Evolutionary conservation across 2,797 vertebrate genomes (phyloP).

Genomic region (Lophura swinhoii): DNA sequence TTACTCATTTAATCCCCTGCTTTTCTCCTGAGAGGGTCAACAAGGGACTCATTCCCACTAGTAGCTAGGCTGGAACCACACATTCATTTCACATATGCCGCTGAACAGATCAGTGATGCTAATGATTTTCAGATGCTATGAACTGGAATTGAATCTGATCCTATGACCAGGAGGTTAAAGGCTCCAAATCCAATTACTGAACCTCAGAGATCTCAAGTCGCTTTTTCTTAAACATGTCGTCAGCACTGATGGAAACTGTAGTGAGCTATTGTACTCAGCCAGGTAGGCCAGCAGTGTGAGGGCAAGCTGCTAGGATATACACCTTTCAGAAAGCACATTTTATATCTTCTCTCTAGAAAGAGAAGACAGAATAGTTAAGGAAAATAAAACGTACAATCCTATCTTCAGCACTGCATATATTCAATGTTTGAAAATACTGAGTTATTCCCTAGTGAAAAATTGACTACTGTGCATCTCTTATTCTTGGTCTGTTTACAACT

Average conservation of each 20-base stretch:
- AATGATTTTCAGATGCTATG: constrained; percentile 21
- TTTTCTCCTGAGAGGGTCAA: background rate
- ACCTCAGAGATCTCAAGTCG: constrained; percentile 16
- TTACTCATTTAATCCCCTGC: constrained; percentile 3
- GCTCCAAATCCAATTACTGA: constrained; percentile 49
- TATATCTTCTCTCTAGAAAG: background rate
- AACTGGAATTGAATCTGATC: constrained; percentile 21
- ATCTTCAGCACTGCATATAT: background rate
- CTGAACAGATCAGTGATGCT: background rate
- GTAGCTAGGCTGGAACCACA: background rate
- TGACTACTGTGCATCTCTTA: background rate
- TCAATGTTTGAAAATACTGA: background rate
- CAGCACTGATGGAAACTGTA: background rate
- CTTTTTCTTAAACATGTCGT: constrained; percentile 17
- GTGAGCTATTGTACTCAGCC: background rate
- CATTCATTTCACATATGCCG: background rate
- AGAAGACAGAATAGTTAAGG: background rate
- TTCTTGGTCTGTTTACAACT: background rate
- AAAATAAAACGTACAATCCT: background rate
- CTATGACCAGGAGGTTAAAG: constrained; percentile 45
- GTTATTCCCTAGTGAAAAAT: background rate
- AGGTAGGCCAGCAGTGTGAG: background rate
- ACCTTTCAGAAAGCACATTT: background rate
- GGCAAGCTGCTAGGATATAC: background rate
- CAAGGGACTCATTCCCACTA: background rate